A percentile compares a stretch with the other conserved stretches of the same genome.
Evolutionary conservation across 2,797 vertebrate genomes (phyloP).

Genomic region (Trachurus trachurus): DNA sequence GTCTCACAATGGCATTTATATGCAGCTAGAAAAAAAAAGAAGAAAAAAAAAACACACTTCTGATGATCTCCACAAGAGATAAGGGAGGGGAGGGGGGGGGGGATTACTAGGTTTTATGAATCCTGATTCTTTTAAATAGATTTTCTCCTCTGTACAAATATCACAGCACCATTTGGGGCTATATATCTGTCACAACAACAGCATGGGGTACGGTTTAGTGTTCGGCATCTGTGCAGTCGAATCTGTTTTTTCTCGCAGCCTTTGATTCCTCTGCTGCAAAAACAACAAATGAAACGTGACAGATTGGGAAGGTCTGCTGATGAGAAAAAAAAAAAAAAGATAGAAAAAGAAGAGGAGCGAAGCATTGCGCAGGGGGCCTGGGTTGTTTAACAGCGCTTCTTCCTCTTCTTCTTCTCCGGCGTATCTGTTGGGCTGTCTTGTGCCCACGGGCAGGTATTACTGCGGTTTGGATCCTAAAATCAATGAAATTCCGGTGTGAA

Average conservation of each 20-base stretch:
- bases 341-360: not conserved
- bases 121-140: conserved; percentile 51
- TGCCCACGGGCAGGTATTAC: conserved; percentile 59
- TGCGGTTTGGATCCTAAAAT: conserved; percentile 56
- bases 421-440: conserved; percentile 23
- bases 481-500: conserved; percentile 52
- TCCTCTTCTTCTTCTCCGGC: conserved; percentile 14
- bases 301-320: conserved; percentile 53
- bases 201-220: conserved; percentile 33
- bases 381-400: not conserved
- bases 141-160: conserved; percentile 39
- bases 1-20: conserved; percentile 61
- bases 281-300: conserved; percentile 67
- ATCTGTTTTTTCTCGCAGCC: conserved; percentile 49
- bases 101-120: conserved; percentile 63
- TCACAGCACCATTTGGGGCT: conserved; percentile 35
- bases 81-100: conserved; percentile 33
- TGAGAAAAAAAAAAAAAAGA: conserved; percentile 10
- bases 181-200: conserved; percentile 42
- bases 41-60: not conserved
- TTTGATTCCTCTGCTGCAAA: conserved; percentile 57
- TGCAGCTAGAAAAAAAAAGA: conserved; percentile 6
- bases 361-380: conserved; percentile 11
- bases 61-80: conserved; percentile 41
- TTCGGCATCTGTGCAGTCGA: conserved; percentile 49